phyloP scores from a whole-genome alignment of 2,888 invertebrate species.

The Parnassius mnemosyne region DNA sequence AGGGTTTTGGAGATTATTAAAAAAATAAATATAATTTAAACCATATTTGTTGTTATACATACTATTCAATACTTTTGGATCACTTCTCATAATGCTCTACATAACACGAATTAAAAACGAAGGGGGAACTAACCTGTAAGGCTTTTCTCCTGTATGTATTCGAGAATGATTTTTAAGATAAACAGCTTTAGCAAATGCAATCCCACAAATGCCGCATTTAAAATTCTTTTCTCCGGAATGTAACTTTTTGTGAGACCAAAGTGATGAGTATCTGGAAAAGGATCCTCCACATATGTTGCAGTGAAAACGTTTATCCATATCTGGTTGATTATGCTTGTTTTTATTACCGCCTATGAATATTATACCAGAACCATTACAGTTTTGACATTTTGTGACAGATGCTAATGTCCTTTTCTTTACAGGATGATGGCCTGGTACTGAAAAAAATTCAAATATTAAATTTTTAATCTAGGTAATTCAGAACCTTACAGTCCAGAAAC shows the following conservation, averaged over 20 bases:
- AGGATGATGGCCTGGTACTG: slow-evolving; percentile 84
- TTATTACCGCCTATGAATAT: slow-evolving; percentile 87
- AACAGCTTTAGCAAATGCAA: slow-evolving; percentile 94
- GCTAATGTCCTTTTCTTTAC: slow-evolving; percentile 91
- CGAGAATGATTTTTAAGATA: slow-evolving; percentile 93
- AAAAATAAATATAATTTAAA: too few species aligned
- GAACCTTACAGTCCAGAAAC: too few species aligned
- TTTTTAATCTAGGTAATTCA: too few species aligned
- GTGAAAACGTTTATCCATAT: slow-evolving; percentile 90
- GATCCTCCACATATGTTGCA: slow-evolving; percentile 93
- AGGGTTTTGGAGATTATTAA: too few species aligned
- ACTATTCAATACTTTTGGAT: too few species aligned
- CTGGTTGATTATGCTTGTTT: slow-evolving; percentile 79
- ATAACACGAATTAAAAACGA: not conserved
- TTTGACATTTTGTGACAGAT: slow-evolving; percentile 92
- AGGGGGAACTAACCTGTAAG: slow-evolving; percentile 57
- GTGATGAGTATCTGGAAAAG: slow-evolving; percentile 90
- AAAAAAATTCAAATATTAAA: slow-evolving; percentile 28
- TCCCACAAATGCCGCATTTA: slow-evolving; percentile 92
- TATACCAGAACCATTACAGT: slow-evolving; percentile 93
- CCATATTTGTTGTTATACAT: too few species aligned
- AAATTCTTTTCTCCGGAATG: slow-evolving; percentile 92
- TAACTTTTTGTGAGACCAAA: slow-evolving; percentile 94
- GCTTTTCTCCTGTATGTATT: slow-evolving; percentile 89
- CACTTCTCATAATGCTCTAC: not conserved